Evolutionary conservation across 2,113 vertebrate genomes (phyloP), one percentile per base, ranked within the genome.

Genomic region (Galbula dea): DNA sequence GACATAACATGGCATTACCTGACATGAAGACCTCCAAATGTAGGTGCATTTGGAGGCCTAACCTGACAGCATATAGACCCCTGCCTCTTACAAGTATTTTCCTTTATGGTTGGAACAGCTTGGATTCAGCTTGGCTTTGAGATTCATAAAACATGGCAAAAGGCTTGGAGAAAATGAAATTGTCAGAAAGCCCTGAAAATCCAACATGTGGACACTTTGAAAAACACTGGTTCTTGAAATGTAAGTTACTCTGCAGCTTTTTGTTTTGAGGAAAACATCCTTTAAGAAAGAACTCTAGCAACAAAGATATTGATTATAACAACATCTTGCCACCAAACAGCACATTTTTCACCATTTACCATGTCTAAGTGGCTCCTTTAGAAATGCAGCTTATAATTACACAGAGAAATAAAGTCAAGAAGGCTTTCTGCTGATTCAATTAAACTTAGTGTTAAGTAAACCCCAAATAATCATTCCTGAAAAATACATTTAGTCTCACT

Each of bases 401-500:
- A 83, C 39, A 93, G 19, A 66, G 37, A 93, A 85, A 93, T 82
- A 85, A 92, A 94, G 61, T 90, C 20, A 34, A 81, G 45, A 74
- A 93, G 30, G 32, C 21, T 32, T 94, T 79, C 61, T 86, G 89
- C 85, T 80, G 75, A 95, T 86, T 86, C 75, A 86, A 54, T 79
- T 63, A 30, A 93, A 68, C 5, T 29, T 59, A 76, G 73, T 67
- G 55, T 88, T 67, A 74, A 82, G 83, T 21, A 89, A 83, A 74
- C 29, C 21, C 58, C 91, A 95, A 93, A 65, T 41, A 89, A 54
- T 27, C 18, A 43, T 41, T 82, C 81, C 85, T 51, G 30, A 65
- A 89, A 94, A 94, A 84, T n/a, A n/a, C 19, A n/a, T 41, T 82
- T 32, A 39, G 29, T 54, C 34, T 69, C 36, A 27, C 32, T 46